These are phyloP conservation scores for Phycodurus eques DNA, from an alignment of 2,113 vertebrate species.

Conservation along the genomic window DNA sequence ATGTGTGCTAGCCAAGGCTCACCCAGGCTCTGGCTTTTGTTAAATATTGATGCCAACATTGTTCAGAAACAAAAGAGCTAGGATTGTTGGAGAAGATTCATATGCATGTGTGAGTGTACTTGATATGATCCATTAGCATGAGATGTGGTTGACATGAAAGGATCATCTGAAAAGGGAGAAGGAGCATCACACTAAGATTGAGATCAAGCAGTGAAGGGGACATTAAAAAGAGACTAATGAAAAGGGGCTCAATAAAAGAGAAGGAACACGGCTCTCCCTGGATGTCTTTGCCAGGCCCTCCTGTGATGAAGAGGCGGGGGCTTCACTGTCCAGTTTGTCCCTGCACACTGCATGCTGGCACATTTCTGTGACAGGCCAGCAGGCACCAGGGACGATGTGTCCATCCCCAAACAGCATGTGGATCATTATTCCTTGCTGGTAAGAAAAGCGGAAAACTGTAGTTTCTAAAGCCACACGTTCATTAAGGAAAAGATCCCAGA, in stretches of 20 bases:
- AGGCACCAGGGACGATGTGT: conserved; percentile 45
- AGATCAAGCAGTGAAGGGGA: conserved; percentile 33
- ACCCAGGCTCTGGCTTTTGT: conserved; percentile 32
- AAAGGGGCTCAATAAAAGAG: conserved; percentile 47
- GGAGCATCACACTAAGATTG: conserved; percentile 15
- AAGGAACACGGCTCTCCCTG: conserved; percentile 44
- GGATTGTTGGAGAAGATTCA: conserved; percentile 28
- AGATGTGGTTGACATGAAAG: conserved; percentile 30
- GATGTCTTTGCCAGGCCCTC: conserved; percentile 49
- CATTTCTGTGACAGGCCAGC: conserved; percentile 70
- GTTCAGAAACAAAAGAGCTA: conserved; percentile 26
- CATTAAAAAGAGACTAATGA: conserved; percentile 30
- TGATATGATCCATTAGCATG: conserved; percentile 6
- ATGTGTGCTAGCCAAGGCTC: conserved; percentile 31
- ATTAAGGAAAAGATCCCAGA: conserved; percentile 11
- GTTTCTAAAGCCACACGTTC: conserved; percentile 8
- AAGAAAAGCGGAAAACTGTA: conserved; percentile 23
- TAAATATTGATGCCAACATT: conserved; percentile 43
- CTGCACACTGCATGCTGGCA: conserved; percentile 56
- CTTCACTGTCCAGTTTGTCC: conserved; percentile 52
- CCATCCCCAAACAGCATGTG: conserved; percentile 52
- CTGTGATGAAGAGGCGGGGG: conserved; percentile 60
- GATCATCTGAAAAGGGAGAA: conserved; percentile 6
- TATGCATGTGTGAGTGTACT: conserved; percentile 18
- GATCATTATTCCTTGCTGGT: conserved; percentile 50